These are phyloP conservation scores for Pelmatolapia mariae DNA, from an alignment of 2,113 vertebrate species.

Conservation along the genomic window DNA sequence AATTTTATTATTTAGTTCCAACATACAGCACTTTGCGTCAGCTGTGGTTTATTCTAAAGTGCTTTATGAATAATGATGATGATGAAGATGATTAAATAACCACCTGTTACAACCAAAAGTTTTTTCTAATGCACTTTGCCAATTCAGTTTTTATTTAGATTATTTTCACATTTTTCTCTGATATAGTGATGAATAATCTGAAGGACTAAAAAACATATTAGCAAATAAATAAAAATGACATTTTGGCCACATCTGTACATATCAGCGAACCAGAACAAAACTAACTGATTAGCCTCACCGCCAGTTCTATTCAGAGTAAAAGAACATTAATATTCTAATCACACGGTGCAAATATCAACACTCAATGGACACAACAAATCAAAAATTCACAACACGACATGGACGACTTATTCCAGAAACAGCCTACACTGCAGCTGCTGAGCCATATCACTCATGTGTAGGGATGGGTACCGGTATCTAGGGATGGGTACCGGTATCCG, in stretches of 20 bases:
- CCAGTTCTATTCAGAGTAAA: neutral
- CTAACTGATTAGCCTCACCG: neutral
- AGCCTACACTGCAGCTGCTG: neutral
- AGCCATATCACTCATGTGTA: neutral
- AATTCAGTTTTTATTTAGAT: neutral
- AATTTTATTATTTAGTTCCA: neutral
- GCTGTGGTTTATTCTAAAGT: neutral
- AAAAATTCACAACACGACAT: neutral
- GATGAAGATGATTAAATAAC: neutral
- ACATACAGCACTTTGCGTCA: fast-evolving
- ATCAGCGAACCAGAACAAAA: neutral
- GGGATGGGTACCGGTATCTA: too few relatives aligned
- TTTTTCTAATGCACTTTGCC: neutral
- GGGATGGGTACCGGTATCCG: too few relatives aligned
- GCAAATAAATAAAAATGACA: neutral
- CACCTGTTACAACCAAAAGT: neutral
- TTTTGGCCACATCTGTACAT: neutral
- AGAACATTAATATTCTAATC: neutral
- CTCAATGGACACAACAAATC: neutral
- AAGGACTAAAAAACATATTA: neutral
- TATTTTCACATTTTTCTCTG: neutral
- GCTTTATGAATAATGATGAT: neutral
- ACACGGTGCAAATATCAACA: neutral
- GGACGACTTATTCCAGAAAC: neutral
- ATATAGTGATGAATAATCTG: neutral